Base-by-base conservation (phyloP, 2,113 vertebrate genomes). In the Elachura formosa region DNA sequence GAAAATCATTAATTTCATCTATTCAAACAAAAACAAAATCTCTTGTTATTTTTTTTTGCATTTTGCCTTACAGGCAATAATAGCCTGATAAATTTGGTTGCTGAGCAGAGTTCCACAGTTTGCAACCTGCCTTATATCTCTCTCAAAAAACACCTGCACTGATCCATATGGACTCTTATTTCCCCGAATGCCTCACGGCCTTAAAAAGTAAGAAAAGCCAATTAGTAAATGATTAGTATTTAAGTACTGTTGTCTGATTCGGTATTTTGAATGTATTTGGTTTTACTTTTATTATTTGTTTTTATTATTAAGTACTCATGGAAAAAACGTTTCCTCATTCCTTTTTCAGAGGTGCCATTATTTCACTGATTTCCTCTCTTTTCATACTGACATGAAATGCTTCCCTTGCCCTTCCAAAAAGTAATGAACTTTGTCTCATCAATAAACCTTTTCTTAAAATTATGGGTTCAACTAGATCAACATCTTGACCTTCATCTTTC, bases 21-120 rank as follows among this genome's bases (percentile, higher is more conserved):
- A 76, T 68, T 62, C 91, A 97, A 96, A 97, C 84, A 5, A 31
- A 96, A 96, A 52, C 46, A 14, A 81, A 87, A 87, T 93, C 90
- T 88, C 31, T 67, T 92, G 34, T 84, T 93, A 25, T 89, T 97
- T 92, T 92, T 94, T 72, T 79, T 77, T 54, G 49, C 81, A 46
- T 89, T 97, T 84, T 63, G 40, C 41, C 83, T 96, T 94, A 94
- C 78, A 90, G 49, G 59, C 79, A 96, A 72, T 89, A 75, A 51
- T 61, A 87, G 40, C 54, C 91, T 85, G 61, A 68, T 87, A 95
- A 95, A 73, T 83, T 84, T 96, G 45, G 73, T 59, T 96, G 67
- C 79, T 2, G 23, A 94, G 86, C 48, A 91, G 61, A 78, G 67
- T 91, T 91, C 75, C 92, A 33, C 13, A 63, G 74, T 86, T 38